A percentile compares a stretch with the other conserved stretches of the same genome.
Evolutionary conservation across 2,888 invertebrate species (phyloP).

Genomic region (Noctua comes): DNA sequence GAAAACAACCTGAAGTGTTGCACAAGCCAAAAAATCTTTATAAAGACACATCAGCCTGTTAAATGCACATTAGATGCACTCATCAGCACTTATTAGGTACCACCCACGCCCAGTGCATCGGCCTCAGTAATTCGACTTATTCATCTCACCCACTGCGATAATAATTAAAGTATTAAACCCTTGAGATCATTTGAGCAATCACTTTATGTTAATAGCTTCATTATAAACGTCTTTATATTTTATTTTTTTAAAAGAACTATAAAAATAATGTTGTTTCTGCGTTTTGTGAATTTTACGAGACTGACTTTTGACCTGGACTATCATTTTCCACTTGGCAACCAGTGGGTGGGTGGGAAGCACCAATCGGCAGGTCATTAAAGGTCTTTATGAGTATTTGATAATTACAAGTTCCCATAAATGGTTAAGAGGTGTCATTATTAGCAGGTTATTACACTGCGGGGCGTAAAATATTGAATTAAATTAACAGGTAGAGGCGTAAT

Average conservation of each 20-base stretch:
- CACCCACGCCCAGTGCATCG: slow-evolving; percentile 68
- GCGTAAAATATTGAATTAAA: slow-evolving; percentile 49
- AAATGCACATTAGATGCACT: slow-evolving; percentile 52
- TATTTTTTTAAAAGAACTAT: slow-evolving; percentile 27
- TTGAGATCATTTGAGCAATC: slow-evolving; percentile 47
- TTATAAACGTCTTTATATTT: slow-evolving; percentile 44
- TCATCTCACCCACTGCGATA: slow-evolving; percentile 72
- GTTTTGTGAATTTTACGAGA: slow-evolving; percentile 32
- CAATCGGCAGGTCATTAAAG: slow-evolving; percentile 38
- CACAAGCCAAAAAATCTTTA: slow-evolving; percentile 20
- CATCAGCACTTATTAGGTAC: slow-evolving; percentile 44
- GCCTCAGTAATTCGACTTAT: slow-evolving; percentile 67
- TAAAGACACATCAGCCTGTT: slow-evolving; percentile 31
- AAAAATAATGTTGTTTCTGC: slow-evolving; percentile 15
- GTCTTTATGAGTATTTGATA: slow-evolving; percentile 25
- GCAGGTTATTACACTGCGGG: slow-evolving; percentile 24
- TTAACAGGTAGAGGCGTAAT: slow-evolving; percentile 30
- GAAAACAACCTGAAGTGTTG: slow-evolving; percentile 28
- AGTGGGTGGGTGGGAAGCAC: slow-evolving; percentile 39
- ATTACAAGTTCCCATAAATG: slow-evolving; percentile 42
- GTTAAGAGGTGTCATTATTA: slow-evolving; percentile 45
- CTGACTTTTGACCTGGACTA: slow-evolving; percentile 52
- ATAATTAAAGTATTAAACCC: slow-evolving; percentile 72
- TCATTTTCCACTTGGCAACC: slow-evolving; percentile 25
- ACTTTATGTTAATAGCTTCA: slow-evolving; percentile 65